Base-by-base conservation (phyloP, 2,888 invertebrate species). In the Ryuthela nishihirai region DNA sequence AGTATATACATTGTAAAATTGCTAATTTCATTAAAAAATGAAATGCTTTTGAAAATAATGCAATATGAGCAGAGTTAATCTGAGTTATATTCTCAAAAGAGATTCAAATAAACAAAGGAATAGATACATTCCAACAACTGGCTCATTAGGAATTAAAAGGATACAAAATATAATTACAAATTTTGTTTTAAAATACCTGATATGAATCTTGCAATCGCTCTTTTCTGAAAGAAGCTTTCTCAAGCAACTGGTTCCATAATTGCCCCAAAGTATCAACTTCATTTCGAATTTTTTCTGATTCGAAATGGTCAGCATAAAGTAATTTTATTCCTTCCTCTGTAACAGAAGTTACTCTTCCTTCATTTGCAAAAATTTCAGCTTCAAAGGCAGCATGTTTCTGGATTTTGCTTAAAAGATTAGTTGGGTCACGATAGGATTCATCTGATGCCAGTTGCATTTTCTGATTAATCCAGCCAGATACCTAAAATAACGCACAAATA, bases 331-430 rank as follows among this genome's bases (percentile, higher is more conserved):
- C 91, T 70, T 88, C 87, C 63, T 81, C 81, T 12, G 87, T 84
- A 0, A 95, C 87, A 29, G 85, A 83, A 52, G 86, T 85, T 0
- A 94, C 85, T 32, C 94, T 80, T 2, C 85, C 85, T 66, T 89
- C 85, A 74, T 94, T 97, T 17, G 94, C 92, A 5, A 85, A 80
- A 26, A 99, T 77, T 74, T 99, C 98, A 0, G 94, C 88, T 72
- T 98, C 95, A 73, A 98, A 98, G 0, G 94, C 93, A 0, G 87
- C 82, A 71, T 99, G 98, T 73, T 93, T 91, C 73, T 95, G 94
- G 24, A 93, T 88, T 77, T 97, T 97, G 69, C 88, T 88, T 72
- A 94, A 91, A 12, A 99, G 80, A 75, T 98, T 98, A n/a, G 88
- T 90, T 0, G 91, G 84, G 69, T 99, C 98, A 48, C 91, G 81